Evolutionary conservation across 2,797 vertebrate genomes (phyloP), one percentile per base, ranked within the genome.

Genomic region (Epinephelus coioides): DNA sequence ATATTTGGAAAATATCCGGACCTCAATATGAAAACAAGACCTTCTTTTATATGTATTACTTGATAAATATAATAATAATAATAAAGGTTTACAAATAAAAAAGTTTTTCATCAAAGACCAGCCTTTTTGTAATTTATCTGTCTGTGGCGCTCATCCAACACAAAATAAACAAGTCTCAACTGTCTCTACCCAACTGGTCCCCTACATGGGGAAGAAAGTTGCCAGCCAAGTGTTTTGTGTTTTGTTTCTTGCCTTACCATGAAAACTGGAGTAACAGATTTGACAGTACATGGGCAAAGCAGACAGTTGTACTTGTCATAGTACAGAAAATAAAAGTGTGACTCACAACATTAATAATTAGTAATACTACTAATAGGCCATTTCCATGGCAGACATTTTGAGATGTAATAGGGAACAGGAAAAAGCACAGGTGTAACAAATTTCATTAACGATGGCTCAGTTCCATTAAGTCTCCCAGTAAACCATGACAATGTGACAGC

Each of bases 161-260:
- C 17, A 68, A 74, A 76, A 76, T 50, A 76, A 80, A 82, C 15
- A 69, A 43, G 21, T 62, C 49, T 62, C 59, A 73, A 60, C 34
- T n/a, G 6, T 69, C 49, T 78, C 21, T 68, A 13, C 14, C 7
- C 18, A 44, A 25, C 27, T 17, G 13, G 8, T 34, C 44, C 55
- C 23, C 12, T 49, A 63, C 18, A 73, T 23, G 23, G 23, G 15
- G 19, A 25, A 47, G 44, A 68, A 46, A 55, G 53, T 18, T 44
- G 23, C 21, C 25, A 55, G 34, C 14, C 66, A 62, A 34, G 34
- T 34, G 34, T 34, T 17, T 17, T 27, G 4, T 15, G 30, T 59
- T 65, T 49, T 43, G 47, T 67, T 76, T 76, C 3, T 34, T 51
- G 53, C 43, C 47, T 15, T 5, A 30, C 11, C 57, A 79, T 57